These are phyloP conservation scores for Eupithecia vulgata DNA, from an alignment of 2,888 invertebrate species.

Conservation along the genomic window DNA sequence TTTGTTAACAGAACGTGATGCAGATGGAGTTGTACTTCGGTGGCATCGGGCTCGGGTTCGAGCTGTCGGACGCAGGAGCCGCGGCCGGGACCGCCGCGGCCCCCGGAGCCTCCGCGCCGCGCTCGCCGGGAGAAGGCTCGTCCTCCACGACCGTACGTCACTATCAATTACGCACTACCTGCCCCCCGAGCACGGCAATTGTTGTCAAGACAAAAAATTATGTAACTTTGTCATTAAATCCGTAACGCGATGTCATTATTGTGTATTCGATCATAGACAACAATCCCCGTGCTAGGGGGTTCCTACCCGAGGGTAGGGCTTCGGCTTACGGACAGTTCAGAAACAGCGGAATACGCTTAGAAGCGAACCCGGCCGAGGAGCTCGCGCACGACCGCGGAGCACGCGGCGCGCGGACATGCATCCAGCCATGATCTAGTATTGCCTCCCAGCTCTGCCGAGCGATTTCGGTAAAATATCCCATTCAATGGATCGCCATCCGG, in stretches of 20 bases:
- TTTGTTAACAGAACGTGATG: background rate
- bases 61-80: background rate
- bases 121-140: background rate
- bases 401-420: background rate
- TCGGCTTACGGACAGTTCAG: background rate
- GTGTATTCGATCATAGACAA: too few species aligned
- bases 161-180: background rate
- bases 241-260: too few species aligned
- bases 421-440: background rate
- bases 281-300: too few species aligned
- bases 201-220: too few species aligned
- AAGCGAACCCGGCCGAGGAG: background rate
- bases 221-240: too few species aligned
- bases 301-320: background rate
- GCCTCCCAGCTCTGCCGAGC: too few species aligned
- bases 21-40: slow-evolving; percentile 3
- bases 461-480: too few species aligned
- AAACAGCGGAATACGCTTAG: background rate
- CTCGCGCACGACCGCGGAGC: background rate
- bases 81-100: background rate
- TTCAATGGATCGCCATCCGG: too few species aligned
- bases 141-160: background rate
- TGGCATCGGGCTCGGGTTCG: background rate
- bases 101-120: background rate
- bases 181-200: too few species aligned